Conservation (phyloP, 2,888 invertebrate species). For the Auanema sp. region DNA sequence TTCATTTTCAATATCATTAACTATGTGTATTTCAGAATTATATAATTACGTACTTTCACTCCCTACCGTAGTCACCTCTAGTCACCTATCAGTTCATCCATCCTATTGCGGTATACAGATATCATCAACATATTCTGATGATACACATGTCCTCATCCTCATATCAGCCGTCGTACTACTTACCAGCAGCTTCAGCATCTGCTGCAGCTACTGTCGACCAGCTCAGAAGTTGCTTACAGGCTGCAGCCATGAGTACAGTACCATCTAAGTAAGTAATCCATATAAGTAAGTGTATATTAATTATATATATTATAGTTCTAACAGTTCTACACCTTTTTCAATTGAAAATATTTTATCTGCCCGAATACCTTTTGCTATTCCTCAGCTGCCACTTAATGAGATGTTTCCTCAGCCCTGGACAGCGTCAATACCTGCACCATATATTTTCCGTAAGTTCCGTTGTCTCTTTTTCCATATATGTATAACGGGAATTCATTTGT, state of each 20-base stretch:
- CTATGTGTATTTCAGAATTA: no score
- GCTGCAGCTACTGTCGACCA: constrained; percentile 15
- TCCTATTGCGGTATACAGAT: no score
- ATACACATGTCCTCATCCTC: no score
- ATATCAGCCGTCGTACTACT: no score
- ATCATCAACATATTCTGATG: no score
- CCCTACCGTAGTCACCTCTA: no score
- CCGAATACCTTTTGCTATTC: constrained; percentile 12
- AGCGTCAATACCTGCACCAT: constrained; percentile 4
- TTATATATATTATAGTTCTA: background rate
- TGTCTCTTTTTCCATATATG: background rate
- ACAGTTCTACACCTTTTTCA: constrained; percentile 8
- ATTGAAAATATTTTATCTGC: constrained; percentile 19
- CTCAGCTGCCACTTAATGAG: constrained; percentile 11
- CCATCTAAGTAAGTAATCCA: no score
- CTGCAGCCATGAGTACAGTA: background rate
- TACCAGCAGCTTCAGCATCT: no score
- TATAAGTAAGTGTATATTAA: background rate
- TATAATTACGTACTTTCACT: no score
- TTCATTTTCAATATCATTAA: no score
- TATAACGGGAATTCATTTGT: background rate
- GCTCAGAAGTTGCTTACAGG: constrained; percentile 12
- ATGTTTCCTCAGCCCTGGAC: constrained; percentile 17
- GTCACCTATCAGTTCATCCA: no score
- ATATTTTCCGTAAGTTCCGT: constrained; percentile 18